Percentiles rank a stretch among this genome's conserved stretches.
Conservation (phyloP, 2,113 vertebrate genomes). For the Thalassarche chlororhynchos region DNA sequence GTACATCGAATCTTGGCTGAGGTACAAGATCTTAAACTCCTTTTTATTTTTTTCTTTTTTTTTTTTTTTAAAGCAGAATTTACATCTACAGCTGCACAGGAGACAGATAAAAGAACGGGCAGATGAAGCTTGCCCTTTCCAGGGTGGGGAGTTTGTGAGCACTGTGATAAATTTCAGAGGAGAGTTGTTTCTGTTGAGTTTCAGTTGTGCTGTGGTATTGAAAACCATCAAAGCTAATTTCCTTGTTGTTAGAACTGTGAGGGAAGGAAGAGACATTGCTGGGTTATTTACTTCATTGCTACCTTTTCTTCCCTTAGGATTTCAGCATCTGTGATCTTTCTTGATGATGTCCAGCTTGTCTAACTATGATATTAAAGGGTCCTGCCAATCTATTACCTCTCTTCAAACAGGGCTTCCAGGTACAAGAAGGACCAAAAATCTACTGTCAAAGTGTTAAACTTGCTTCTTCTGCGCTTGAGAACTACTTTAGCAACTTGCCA, state of each 20-base stretch:
- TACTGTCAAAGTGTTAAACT: background rate
- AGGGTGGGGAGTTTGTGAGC: background rate
- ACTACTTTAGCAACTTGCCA: background rate
- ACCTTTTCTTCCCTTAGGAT: background rate
- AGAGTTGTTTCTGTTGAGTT: background rate
- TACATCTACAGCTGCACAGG: background rate
- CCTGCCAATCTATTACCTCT: background rate
- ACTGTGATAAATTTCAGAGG: background rate
- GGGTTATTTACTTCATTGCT: background rate
- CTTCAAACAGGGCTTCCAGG: background rate
- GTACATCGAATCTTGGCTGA: conserved; percentile 21
- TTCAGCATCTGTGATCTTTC: background rate
- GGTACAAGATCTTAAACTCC: background rate
- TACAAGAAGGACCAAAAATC: background rate
- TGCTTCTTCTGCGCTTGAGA: background rate
- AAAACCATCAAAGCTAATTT: conserved; percentile 16
- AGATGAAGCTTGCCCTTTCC: background rate
- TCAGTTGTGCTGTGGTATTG: background rate
- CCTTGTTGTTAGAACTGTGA: background rate
- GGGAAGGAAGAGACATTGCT: background rate
- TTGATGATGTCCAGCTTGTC: background rate
- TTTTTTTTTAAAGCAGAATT: background rate
- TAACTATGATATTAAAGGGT: background rate
- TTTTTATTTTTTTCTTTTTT: background rate
- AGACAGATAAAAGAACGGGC: background rate